Percentiles rank a stretch among this genome's conserved stretches.
Conservation (phyloP, 2,888 invertebrate species). For the Dilophus febrilis region DNA sequence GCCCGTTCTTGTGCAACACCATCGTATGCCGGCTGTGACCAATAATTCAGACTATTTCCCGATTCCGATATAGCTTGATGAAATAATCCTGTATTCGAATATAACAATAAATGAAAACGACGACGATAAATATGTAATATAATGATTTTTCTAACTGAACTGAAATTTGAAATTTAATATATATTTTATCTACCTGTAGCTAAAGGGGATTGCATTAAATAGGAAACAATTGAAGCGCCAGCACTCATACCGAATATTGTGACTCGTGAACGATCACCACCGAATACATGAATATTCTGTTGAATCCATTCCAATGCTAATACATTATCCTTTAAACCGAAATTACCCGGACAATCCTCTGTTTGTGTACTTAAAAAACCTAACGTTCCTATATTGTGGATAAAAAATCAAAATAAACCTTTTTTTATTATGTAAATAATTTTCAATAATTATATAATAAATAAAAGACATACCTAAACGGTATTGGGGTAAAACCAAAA, state of each 20-base stretch:
- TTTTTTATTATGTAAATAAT: too few relatives aligned
- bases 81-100: slow-evolving; percentile 37
- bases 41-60: slow-evolving; percentile 49
- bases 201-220: slow-evolving; percentile 45
- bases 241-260: slow-evolving; percentile 56
- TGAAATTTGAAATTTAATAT: too few relatives aligned
- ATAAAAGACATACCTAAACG: slow-evolving; percentile 13
- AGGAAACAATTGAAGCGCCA: slow-evolving; percentile 49
- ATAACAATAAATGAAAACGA: too few relatives aligned
- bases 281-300: slow-evolving; percentile 40
- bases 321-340: slow-evolving; percentile 48
- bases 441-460: too few relatives aligned
- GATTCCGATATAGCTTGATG: slow-evolving; percentile 59
- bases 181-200: slow-evolving; percentile 24
- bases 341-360: slow-evolving; percentile 44
- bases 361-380: slow-evolving; percentile 52
- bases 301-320: slow-evolving; percentile 44
- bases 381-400: slow-evolving; percentile 32
- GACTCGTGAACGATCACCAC: slow-evolving; percentile 36
- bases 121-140: too few relatives aligned
- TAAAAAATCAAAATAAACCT: too few relatives aligned
- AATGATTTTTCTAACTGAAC: too few relatives aligned
- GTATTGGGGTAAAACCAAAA: slow-evolving; percentile 22
- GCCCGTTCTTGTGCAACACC: slow-evolving; percentile 41
- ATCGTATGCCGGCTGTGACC: slow-evolving; percentile 44